Percentiles rank a stretch among this genome's conserved stretches.
These are phyloP conservation scores for Myopa testacea DNA, from an alignment of 2,888 invertebrate genomes.

Conservation along the genomic window DNA sequence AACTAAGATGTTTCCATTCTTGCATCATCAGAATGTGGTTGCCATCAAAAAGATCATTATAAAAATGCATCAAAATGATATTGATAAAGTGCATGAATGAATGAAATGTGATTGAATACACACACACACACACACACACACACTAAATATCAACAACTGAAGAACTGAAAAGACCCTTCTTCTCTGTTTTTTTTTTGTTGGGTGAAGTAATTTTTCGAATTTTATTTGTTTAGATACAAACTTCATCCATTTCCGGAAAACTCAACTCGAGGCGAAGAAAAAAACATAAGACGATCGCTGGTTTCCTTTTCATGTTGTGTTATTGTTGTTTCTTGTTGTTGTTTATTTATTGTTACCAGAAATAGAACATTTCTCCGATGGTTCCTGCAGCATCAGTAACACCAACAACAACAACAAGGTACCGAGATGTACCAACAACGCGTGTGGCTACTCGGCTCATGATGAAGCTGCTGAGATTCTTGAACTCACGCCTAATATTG, in stretches of 20 bases:
- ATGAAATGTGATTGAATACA: too few species aligned
- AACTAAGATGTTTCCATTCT: too few species aligned
- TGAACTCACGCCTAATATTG: conserved; percentile 21
- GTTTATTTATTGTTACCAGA: conserved; percentile 34
- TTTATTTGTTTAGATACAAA: conserved; percentile 25
- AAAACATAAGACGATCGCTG: neutral
- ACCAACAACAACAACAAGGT: neutral
- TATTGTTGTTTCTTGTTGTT: neutral
- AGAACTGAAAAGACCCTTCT: too few species aligned
- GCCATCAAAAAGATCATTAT: too few species aligned
- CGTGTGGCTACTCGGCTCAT: neutral
- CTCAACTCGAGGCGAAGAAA: neutral
- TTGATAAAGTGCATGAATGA: too few species aligned
- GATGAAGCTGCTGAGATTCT: neutral
- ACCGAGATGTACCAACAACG: neutral
- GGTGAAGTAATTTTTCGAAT: conserved; percentile 13
- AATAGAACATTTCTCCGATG: conserved; percentile 22
- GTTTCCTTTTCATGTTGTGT: neutral
- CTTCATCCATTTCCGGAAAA: conserved; percentile 8
- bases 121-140: too few species aligned
- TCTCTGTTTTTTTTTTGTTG: neutral
- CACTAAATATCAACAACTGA: too few species aligned
- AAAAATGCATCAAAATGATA: too few species aligned
- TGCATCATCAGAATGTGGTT: too few species aligned
- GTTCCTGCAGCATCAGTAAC: neutral